These are phyloP conservation scores for Apis florea DNA, from an alignment of 1,140 invertebrate species.

Conservation along the genomic window DNA sequence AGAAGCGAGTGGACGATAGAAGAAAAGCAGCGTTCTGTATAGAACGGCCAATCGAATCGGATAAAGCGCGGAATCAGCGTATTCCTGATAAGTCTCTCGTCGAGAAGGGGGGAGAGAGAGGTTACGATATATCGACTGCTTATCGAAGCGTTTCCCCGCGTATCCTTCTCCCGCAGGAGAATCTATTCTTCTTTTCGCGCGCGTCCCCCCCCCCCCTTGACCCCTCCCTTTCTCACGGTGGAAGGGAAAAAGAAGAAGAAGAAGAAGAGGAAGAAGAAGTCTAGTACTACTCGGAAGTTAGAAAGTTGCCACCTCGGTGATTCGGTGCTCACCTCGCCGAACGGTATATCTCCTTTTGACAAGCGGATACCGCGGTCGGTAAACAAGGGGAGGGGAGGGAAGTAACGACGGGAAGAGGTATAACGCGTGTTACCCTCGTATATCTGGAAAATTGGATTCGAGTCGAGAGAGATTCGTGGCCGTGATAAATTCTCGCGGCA, in stretches of 20 bases:
- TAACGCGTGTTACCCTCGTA: conserved; percentile 61
- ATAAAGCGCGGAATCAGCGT: conserved; percentile 72
- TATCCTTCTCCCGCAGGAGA: conserved; percentile 19
- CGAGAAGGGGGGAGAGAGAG: conserved; percentile 41
- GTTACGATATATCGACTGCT: conserved; percentile 72
- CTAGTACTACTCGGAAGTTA: not conserved
- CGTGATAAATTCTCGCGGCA: conserved; percentile 69
- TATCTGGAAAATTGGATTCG: conserved; percentile 74
- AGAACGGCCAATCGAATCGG: conserved; percentile 65
- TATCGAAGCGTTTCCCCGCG: conserved; percentile 69
- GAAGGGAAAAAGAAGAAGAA: not conserved
- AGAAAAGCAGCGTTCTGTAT: conserved; percentile 48
- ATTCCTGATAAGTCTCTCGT: conserved; percentile 56
- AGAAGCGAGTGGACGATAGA: conserved; percentile 14
- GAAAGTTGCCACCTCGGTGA: conserved; percentile 41
- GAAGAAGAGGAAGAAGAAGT: no score
- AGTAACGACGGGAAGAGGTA: conserved; percentile 20
- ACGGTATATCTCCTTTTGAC: conserved; percentile 68
- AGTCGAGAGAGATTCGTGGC: conserved; percentile 68
- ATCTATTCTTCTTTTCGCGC: conserved; percentile 33
- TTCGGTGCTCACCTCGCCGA: conserved; percentile 14
- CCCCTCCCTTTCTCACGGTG: not conserved
- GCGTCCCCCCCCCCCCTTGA: conserved; percentile 4
- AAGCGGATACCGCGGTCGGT: conserved; percentile 58
- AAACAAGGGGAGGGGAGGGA: conserved; percentile 49